Evolutionary conservation across 1,140 invertebrate species (phyloP), one percentile per base, ranked within the genome.

Genomic region (Drosophila bifasciata): DNA sequence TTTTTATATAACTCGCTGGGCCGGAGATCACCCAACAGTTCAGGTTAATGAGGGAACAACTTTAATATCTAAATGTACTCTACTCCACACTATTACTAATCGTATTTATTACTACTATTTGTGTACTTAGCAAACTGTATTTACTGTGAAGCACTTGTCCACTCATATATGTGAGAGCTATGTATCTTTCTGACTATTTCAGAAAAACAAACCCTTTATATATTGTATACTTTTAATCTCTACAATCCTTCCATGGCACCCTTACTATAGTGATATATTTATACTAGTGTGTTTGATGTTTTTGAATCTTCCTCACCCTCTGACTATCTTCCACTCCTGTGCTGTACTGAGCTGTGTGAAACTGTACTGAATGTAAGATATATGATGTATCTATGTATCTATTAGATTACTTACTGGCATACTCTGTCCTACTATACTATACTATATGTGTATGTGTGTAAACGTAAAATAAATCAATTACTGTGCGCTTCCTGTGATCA

Each of bases 401-500:
- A 72, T 44, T 59, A 32, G 16, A 44, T 25, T 55, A 55, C 36
- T 41, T 63, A 40, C 23, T 16, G 39, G 17, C 36, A 58, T 72
- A 57, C 36, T 40, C 56, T 75, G 53, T 75, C 50, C 62, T 52
- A 45, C 39, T 55, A 41, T 21, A 21, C 21, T 55, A n/a, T 55
- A 43, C 48, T 28, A 58, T 45, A 39, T 70, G 55, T 23, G 45
- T 77, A 44, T 74, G 60, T 77, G 57, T 67, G 77, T 70, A 59
- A 60, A 43, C 61, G 25, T 72, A 61, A 69, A 86, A 88, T 88
- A 86, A 86, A 69, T 68, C 66, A 86, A 78, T 77, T 79, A 55
- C 74, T 79, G 44, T 76, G 70, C 76, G 79, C 75, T 83, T 83
- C 75, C 71, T 88, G 83, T 86, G 83, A 89, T 86, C 74, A 86